Percentiles rank a stretch among this genome's conserved stretches.
Conservation (phyloP, 2,113 vertebrate genomes). For the Zapornia atra region DNA sequence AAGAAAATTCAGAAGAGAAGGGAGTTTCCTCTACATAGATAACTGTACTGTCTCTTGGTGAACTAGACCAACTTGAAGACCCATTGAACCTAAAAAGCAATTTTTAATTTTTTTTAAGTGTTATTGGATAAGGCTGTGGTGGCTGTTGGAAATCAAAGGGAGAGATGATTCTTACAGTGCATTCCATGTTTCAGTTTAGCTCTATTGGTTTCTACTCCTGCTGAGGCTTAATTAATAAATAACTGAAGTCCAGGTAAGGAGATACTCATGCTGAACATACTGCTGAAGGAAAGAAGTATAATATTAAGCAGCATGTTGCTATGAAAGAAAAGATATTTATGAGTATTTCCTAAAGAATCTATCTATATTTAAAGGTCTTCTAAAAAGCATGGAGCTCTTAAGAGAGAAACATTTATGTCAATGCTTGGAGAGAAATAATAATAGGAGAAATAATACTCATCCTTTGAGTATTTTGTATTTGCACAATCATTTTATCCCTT, state of each 20-base stretch:
- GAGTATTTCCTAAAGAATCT: not conserved
- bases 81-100: not conserved
- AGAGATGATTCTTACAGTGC: not conserved
- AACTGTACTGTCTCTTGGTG: not conserved
- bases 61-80: not conserved
- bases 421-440: not conserved
- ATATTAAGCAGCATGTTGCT: not conserved
- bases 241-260: not conserved
- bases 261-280: not conserved
- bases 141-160: not conserved
- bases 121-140: not conserved
- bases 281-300: not conserved
- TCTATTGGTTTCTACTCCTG: not conserved
- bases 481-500: not conserved
- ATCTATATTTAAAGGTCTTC: not conserved
- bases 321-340: not conserved
- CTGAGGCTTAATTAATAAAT: not conserved
- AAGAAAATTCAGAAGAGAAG: not conserved
- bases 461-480: not conserved
- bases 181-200: not conserved
- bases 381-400: not conserved
- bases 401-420: not conserved
- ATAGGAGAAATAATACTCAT: not conserved
- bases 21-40: not conserved
- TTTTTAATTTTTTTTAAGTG: not conserved